phyloP scores from a whole-genome alignment of 2,113 vertebrate species.

The Ranitomeya variabilis region DNA sequence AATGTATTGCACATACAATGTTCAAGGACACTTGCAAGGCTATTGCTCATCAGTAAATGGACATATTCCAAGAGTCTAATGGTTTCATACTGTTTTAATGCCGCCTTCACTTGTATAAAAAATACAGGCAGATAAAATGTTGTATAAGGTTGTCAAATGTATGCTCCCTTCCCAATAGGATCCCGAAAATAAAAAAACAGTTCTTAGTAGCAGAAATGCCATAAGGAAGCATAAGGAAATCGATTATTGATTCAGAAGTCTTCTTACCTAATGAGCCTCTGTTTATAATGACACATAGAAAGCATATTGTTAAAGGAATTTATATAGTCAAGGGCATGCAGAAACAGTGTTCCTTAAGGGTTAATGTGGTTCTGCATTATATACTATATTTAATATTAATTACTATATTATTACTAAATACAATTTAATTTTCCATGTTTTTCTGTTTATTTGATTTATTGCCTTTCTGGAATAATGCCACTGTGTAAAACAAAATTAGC shows the following conservation, averaged over 20 bases:
- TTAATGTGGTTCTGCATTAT: neutral
- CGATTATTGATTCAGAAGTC: too few relatives aligned
- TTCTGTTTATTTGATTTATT: neutral
- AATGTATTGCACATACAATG: neutral
- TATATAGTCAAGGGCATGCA: neutral
- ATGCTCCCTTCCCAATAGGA: neutral
- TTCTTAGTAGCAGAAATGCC: too few relatives aligned
- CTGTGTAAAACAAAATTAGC: neutral
- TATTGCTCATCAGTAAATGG: neutral
- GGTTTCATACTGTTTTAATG: neutral
- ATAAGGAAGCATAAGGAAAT: too few relatives aligned
- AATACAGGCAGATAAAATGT: neutral
- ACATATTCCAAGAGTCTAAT: neutral
- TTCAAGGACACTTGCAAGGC: slow-evolving; percentile 6
- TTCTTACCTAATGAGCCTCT: too few relatives aligned
- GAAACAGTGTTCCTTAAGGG: neutral
- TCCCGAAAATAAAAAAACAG: neutral
- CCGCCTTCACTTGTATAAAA: neutral
- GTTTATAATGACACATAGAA: too few relatives aligned
- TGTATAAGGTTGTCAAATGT: neutral
- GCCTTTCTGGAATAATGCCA: neutral
- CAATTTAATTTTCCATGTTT: neutral
- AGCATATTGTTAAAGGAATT: too few relatives aligned
- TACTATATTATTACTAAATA: neutral
- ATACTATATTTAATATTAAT: neutral